phyloP scores from a whole-genome alignment of 1,140 invertebrate species.

The Drosophila elegans region DNA sequence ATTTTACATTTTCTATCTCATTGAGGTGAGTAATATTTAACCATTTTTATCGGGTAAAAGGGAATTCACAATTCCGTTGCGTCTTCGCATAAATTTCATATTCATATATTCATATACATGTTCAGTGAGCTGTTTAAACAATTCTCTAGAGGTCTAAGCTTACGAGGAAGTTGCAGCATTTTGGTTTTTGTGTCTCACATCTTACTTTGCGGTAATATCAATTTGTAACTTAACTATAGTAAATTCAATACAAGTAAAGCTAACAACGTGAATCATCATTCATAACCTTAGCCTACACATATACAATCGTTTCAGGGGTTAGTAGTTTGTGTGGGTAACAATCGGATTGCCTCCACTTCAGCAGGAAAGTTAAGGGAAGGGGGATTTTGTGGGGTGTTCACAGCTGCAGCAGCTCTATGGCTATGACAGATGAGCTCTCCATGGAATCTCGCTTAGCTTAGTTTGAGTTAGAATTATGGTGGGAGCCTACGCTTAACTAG shows the following conservation, averaged over 20 bases:
- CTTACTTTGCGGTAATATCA: conserved; percentile 70
- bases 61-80: conserved; percentile 43
- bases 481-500: conserved; percentile 68
- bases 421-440: conserved; percentile 53
- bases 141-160: conserved; percentile 39
- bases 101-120: neutral
- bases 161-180: conserved; percentile 69
- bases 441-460: conserved; percentile 55
- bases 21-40: conserved; percentile 42
- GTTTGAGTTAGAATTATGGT: conserved; percentile 58
- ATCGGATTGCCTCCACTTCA: conserved; percentile 48
- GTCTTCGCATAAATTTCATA: conserved; percentile 20
- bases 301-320: conserved; percentile 28
- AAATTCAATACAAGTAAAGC: conserved; percentile 77
- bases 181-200: conserved; percentile 59
- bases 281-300: conserved; percentile 46
- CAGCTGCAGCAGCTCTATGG: conserved; percentile 51
- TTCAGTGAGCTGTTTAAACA: conserved; percentile 53
- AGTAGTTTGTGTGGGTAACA: conserved; percentile 16
- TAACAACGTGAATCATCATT: conserved; percentile 61
- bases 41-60: conserved; percentile 38
- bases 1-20: conserved; percentile 42
- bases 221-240: conserved; percentile 73
- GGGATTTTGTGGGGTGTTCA: conserved; percentile 27
- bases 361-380: conserved; percentile 13